Percentiles rank a stretch among this genome's conserved stretches.
phyloP scores from a whole-genome alignment of 2,888 invertebrate species.

The Netelia virgata region DNA sequence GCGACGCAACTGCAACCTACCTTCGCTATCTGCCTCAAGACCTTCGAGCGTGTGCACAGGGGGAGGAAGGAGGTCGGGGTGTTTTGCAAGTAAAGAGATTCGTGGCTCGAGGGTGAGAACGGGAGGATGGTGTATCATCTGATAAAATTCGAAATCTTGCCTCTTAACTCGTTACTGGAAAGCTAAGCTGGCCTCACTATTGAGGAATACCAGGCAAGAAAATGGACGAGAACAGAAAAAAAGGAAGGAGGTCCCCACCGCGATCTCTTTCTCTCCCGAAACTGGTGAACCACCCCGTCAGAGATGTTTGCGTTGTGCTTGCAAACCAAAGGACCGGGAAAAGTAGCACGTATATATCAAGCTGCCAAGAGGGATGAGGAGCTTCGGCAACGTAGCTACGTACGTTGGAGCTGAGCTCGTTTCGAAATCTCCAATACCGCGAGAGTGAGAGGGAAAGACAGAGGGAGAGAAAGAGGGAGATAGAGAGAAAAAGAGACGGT shows the following conservation, averaged over 20 bases:
- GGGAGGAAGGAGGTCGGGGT: not conserved
- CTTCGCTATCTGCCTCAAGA: not conserved
- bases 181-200: conserved; percentile 23
- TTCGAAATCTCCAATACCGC: conserved; percentile 45
- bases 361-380: conserved; percentile 26
- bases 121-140: conserved; percentile 12
- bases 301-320: conserved; percentile 57
- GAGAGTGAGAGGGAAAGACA: no score
- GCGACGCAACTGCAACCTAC: not conserved
- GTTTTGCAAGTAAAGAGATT: not conserved
- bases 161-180: conserved; percentile 48
- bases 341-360: conserved; percentile 23
- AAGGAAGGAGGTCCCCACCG: conserved; percentile 22
- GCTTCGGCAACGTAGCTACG: conserved; percentile 51
- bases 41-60: not conserved
- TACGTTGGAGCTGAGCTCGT: conserved; percentile 32
- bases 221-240: conserved; percentile 23
- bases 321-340: conserved; percentile 25
- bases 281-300: conserved; percentile 5
- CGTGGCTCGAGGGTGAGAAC: not conserved
- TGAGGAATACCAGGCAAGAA: conserved; percentile 38
- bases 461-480: no score
- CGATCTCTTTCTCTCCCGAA: conserved; percentile 6
- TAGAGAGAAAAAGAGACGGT: conserved; percentile 6
- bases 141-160: conserved; percentile 38